Evolutionary conservation across 2,113 vertebrate species (phyloP).

Genomic region (Salvelinus namaycush): DNA sequence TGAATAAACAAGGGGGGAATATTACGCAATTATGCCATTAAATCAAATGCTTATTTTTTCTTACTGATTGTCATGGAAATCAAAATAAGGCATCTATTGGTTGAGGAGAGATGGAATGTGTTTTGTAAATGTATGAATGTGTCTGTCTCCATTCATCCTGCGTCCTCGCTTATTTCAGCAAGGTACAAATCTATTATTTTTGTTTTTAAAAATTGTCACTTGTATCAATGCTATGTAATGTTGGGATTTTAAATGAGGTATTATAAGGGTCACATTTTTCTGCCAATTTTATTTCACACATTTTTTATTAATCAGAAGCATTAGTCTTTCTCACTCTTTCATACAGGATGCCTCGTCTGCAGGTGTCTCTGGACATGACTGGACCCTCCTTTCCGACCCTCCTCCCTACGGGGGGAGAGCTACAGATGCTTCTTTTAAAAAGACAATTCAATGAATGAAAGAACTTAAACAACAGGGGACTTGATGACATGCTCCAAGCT

Average conservation of each 20-base stretch:
- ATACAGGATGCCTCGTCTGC: conserved; percentile 36
- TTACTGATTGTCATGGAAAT: conserved; percentile 34
- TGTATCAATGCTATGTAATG: conserved; percentile 51
- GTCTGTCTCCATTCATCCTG: conserved; percentile 42
- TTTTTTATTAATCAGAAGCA: conserved; percentile 42
- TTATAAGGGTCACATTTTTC: conserved; percentile 60
- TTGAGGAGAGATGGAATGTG: conserved; percentile 26
- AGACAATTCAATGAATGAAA: conserved; percentile 52
- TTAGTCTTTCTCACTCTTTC: conserved; percentile 49
- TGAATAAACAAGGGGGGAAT: conserved; percentile 64
- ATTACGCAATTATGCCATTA: conserved; percentile 60
- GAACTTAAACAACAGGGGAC: conserved; percentile 50
- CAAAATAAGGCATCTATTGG: conserved; percentile 39
- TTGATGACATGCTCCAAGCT: conserved; percentile 66
- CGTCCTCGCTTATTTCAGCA: conserved; percentile 44
- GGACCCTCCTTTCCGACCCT: conserved; percentile 47
- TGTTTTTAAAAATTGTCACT: conserved; percentile 49
- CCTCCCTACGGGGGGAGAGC: conserved; percentile 26
- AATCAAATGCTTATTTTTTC: conserved; percentile 57
- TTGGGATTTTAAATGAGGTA: conserved; percentile 58
- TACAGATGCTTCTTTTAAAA: conserved; percentile 52
- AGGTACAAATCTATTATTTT: conserved; percentile 36
- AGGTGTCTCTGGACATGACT: conserved; percentile 44
- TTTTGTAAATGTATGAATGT: conserved; percentile 45
- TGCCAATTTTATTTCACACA: conserved; percentile 46